Evolutionary conservation across 2,113 vertebrate genomes (phyloP).

Genomic region (Dissostichus mawsoni): DNA sequence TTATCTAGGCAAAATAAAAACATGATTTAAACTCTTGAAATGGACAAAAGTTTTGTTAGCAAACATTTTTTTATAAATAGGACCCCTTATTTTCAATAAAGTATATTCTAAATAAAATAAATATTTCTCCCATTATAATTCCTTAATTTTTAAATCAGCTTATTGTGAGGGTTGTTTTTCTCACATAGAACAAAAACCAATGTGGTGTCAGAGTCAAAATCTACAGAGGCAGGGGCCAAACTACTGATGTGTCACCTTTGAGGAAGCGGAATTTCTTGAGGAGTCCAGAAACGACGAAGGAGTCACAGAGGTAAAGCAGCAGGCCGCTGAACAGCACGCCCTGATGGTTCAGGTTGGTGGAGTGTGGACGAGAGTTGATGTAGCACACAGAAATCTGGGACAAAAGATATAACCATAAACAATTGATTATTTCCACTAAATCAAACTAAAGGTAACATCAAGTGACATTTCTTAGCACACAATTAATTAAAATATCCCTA

Average conservation of each 20-base stretch:
- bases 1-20: no score
- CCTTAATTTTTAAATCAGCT: no score
- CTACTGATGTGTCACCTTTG: conserved; percentile 87
- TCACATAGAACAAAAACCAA: no score
- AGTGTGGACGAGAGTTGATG: conserved; percentile 95
- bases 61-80: no score
- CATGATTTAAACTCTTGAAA: no score
- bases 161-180: no score
- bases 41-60: no score
- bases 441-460: neutral
- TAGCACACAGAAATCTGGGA: conserved; percentile 93
- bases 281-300: conserved; percentile 93
- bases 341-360: conserved; percentile 92
- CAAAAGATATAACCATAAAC: neutral
- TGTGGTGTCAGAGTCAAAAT: no score
- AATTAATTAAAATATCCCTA: neutral
- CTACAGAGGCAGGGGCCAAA: neutral
- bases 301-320: conserved; percentile 97
- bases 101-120: no score
- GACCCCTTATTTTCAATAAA: no score
- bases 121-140: no score
- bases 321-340: conserved; percentile 95
- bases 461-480: neutral
- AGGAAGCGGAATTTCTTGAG: conserved; percentile 95
- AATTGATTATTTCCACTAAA: neutral